phyloP scores from a whole-genome alignment of 2,888 invertebrate genomes.

The Dorcus parallelipipedus region DNA sequence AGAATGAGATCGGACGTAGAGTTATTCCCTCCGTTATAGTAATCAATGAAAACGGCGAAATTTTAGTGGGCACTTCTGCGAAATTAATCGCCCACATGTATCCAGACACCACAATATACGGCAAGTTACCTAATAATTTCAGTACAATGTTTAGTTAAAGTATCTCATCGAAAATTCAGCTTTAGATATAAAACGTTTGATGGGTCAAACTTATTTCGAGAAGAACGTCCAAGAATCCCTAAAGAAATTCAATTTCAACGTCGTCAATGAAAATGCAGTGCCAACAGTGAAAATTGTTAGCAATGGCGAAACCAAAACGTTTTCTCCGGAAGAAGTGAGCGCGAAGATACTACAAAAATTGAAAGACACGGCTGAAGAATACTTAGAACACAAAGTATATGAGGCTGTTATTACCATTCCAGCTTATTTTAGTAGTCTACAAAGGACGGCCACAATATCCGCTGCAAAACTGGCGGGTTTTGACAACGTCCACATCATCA shows the following conservation, averaged over 20 bases:
- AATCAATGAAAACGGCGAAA: constrained; percentile 8
- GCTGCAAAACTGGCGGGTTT: constrained; percentile 30
- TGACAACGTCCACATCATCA: constrained; percentile 24
- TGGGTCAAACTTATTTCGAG: constrained; percentile 29
- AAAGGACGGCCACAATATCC: constrained; percentile 30
- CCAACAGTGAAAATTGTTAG: constrained; percentile 21
- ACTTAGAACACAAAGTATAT: constrained; percentile 19
- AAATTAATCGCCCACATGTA: constrained; percentile 8
- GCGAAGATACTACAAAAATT: constrained; percentile 23
- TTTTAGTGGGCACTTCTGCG: constrained; percentile 17
- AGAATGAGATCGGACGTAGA: constrained; percentile 11
- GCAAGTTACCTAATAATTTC: constrained; percentile 9
- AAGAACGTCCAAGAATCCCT: constrained; percentile 25
- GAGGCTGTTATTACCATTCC: constrained; percentile 34
- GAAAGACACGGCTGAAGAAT: constrained; percentile 20
- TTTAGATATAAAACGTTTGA: constrained; percentile 32
- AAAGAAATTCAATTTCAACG: constrained; percentile 24
- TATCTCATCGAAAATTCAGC: constrained; percentile 11
- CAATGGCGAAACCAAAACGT: constrained; percentile 12
- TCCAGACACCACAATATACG: constrained; percentile 21
- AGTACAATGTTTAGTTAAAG: neutral
- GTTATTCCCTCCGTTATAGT: constrained; percentile 22
- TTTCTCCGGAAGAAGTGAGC: constrained; percentile 26
- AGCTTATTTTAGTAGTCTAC: constrained; percentile 30
- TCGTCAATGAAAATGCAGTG: constrained; percentile 20